Evolutionary conservation across 2,797 vertebrate species (phyloP).

Genomic region (Podargus strigoides): DNA sequence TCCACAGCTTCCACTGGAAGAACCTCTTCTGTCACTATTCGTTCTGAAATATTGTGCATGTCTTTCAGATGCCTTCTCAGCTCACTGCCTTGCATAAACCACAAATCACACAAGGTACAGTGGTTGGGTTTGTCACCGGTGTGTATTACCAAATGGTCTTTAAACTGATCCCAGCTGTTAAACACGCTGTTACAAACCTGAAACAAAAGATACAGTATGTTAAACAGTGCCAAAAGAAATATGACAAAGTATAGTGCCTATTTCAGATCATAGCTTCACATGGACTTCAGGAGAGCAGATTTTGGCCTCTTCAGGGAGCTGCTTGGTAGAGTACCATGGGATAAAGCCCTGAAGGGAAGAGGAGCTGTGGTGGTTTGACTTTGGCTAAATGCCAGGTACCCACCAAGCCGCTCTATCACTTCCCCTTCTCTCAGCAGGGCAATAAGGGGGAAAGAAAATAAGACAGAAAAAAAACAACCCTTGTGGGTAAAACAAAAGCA

Average conservation of each 20-base stretch:
- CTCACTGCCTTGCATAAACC: conserved; percentile 94
- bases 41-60: conserved; percentile 82
- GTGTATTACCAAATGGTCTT: conserved; percentile 95
- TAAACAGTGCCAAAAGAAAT: not conserved
- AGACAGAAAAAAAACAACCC: too few species aligned
- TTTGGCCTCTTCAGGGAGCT: too few species aligned
- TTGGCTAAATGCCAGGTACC: too few species aligned
- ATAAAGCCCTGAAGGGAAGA: too few species aligned
- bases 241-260: not conserved
- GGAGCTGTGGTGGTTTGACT: too few species aligned
- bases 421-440: too few species aligned
- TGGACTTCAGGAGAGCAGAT: conserved; percentile 33
- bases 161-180: conserved; percentile 98
- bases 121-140: conserved; percentile 96
- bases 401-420: too few species aligned
- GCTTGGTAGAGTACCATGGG: too few species aligned
- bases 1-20: conserved; percentile 76
- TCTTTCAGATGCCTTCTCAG: conserved; percentile 86
- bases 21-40: conserved; percentile 77
- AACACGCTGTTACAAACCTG: conserved; percentile 98
- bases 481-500: too few species aligned
- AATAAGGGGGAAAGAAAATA: too few species aligned
- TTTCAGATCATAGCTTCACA: not conserved
- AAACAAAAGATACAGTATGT: conserved; percentile 33
- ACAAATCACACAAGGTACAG: conserved; percentile 94